Conservation (phyloP, 2,888 invertebrate species). For the Trachelus tabidus region DNA sequence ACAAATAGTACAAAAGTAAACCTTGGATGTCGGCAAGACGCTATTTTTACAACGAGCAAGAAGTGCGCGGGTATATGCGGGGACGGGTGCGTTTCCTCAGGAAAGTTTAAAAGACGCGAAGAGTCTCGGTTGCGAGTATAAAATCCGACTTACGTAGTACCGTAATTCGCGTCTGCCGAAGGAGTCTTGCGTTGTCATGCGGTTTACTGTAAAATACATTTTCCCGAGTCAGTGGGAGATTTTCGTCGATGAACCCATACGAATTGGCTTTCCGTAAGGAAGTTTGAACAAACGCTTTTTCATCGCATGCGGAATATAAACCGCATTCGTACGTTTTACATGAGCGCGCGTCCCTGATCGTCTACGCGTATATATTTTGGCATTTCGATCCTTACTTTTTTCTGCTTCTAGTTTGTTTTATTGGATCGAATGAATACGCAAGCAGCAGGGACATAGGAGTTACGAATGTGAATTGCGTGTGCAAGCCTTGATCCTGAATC, state of each 20-base stretch:
- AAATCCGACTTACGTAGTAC: background rate
- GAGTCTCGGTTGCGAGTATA: background rate
- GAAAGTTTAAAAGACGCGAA: background rate
- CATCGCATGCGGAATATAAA: background rate
- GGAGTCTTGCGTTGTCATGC: background rate
- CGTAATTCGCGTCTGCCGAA: background rate
- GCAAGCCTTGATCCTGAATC: background rate
- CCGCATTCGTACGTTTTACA: background rate
- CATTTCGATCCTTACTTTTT: background rate
- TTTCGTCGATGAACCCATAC: background rate
- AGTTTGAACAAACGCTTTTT: background rate
- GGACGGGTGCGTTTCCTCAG: background rate
- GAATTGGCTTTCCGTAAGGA: background rate
- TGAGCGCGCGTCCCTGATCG: background rate
- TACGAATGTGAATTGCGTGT: background rate
- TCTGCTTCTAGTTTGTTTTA: background rate
- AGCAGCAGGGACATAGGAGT: background rate
- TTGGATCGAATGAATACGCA: background rate
- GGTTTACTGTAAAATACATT: background rate
- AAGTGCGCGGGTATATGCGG: background rate
- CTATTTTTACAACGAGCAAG: constrained; percentile 11
- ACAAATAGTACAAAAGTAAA: constrained; percentile 19
- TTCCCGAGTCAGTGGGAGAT: background rate
- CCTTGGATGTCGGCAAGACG: constrained; percentile 6
- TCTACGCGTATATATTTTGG: background rate